Evolutionary conservation across 2,888 invertebrate species (phyloP).

Genomic region (Apoda limacodes): DNA sequence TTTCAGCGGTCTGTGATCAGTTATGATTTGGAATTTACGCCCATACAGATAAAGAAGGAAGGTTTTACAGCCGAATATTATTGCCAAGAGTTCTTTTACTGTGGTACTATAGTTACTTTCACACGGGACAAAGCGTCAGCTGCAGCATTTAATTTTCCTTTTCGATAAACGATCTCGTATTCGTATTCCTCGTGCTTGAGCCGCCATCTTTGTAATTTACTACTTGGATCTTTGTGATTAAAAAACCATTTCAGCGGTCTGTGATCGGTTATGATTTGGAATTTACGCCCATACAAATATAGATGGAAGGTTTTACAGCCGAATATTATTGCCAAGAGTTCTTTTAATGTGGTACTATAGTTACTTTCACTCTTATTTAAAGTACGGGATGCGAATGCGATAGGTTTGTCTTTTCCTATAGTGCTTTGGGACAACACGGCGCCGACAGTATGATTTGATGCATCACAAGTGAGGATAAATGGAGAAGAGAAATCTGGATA

Average conservation of each 20-base stretch:
- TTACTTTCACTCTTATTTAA: too few species aligned
- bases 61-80: slow-evolving; percentile 11
- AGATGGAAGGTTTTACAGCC: too few species aligned
- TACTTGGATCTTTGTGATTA: too few species aligned
- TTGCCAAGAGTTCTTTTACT: too few species aligned
- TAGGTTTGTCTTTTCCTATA: slow-evolving; percentile 20
- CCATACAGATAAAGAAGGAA: slow-evolving; percentile 27
- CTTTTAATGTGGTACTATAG: too few species aligned
- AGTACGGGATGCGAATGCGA: too few species aligned
- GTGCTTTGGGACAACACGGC: slow-evolving; percentile 25
- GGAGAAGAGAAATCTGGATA: slow-evolving; percentile 30
- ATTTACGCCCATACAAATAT: too few species aligned
- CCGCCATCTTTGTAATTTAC: slow-evolving; percentile 16
- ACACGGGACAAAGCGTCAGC: slow-evolving; percentile 10
- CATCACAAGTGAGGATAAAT: slow-evolving; percentile 24
- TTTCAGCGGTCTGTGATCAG: slow-evolving; percentile 17
- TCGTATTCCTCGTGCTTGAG: slow-evolving; percentile 17
- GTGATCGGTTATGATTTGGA: too few species aligned
- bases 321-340: too few species aligned
- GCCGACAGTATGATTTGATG: slow-evolving; percentile 23
- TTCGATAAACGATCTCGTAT: slow-evolving; percentile 14
- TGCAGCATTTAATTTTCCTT: slow-evolving; percentile 10
- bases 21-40: slow-evolving; percentile 13
- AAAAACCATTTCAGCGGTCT: too few species aligned
- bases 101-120: too few species aligned